Base-by-base conservation (phyloP, 2,888 invertebrate species). In the Eupithecia abbreviata region DNA sequence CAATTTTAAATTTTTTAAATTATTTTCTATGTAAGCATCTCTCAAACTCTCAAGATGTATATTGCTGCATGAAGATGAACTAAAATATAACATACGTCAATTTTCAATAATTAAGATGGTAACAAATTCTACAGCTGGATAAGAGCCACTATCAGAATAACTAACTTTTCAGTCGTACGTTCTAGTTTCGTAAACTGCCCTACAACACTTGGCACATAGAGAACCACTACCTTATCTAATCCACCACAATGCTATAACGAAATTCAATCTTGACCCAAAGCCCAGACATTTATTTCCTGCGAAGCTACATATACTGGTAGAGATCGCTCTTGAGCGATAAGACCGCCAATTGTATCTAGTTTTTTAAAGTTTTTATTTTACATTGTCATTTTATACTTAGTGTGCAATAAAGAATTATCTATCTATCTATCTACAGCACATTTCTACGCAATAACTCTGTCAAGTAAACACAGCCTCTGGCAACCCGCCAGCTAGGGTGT, bases 381-480 rank as follows among this genome's bases (percentile, higher is more conserved):
- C n/a, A n/a, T n/a, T n/a, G n/a, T n/a, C n/a, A n/a, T n/a, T n/a
- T n/a, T n/a, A n/a, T n/a, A n/a, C n/a, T n/a, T n/a, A n/a, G n/a
- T n/a, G n/a, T n/a, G n/a, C n/a, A n/a, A n/a, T n/a, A n/a, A n/a
- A n/a, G n/a, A n/a, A n/a, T n/a, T n/a, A n/a, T n/a, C n/a, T n/a
- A n/a, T n/a, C n/a, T n/a, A n/a, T n/a, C n/a, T n/a, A 68, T 73
- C 75, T 70, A 71, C 43, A 73, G 66, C 71, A 78, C 67, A 73
- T 78, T 75, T 68, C 71, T 62, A 62, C 67, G 71, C 62, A 75
- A 78, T 75, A 75, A 68, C 58, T 71, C 67, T 45, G 70, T 66
- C 73, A 73, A 78, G 71, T 73, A 75, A 67, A 75, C 73, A 78
- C 73, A 73, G 70, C 77, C 74, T 71, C 65, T 78, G 78, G 75